phyloP scores from a whole-genome alignment of 2,888 invertebrate species.

The Eupithecia dodoneata region DNA sequence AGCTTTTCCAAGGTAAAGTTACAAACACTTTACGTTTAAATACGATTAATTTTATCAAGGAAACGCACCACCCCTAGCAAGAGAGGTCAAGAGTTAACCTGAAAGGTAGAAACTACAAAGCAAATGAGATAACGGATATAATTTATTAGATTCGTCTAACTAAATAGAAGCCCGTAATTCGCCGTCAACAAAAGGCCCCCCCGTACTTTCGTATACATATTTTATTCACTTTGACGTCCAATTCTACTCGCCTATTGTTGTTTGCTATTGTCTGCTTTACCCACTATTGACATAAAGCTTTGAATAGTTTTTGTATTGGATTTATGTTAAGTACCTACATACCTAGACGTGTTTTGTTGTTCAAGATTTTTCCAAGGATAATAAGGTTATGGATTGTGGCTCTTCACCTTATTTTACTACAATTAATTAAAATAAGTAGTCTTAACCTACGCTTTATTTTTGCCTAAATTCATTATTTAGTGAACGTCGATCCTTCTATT shows the following conservation, averaged over 20 bases:
- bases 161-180: conserved; percentile 71
- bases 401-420: neutral
- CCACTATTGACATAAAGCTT: conserved; percentile 44
- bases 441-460: neutral
- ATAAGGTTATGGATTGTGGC: neutral
- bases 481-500: neutral
- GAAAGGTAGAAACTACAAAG: conserved; percentile 26
- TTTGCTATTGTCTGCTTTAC: conserved; percentile 56
- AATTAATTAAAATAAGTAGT: neutral
- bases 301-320: conserved; percentile 39
- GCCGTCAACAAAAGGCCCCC: conserved; percentile 67
- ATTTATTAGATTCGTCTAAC: conserved; percentile 60
- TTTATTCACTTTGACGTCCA: conserved; percentile 71
- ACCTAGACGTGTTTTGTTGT: neutral
- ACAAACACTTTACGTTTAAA: neutral
- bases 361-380: neutral
- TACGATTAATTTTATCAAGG: conserved; percentile 8
- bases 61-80: conserved; percentile 19
- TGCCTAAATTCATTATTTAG: neutral
- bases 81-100: conserved; percentile 21
- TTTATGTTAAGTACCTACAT: conserved; percentile 14
- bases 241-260: conserved; percentile 66
- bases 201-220: conserved; percentile 59
- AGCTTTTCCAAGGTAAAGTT: too few species aligned
- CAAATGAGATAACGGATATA: conserved; percentile 60